phyloP scores from a whole-genome alignment of 2,797 vertebrate species.

The Neostethus bicornis region DNA sequence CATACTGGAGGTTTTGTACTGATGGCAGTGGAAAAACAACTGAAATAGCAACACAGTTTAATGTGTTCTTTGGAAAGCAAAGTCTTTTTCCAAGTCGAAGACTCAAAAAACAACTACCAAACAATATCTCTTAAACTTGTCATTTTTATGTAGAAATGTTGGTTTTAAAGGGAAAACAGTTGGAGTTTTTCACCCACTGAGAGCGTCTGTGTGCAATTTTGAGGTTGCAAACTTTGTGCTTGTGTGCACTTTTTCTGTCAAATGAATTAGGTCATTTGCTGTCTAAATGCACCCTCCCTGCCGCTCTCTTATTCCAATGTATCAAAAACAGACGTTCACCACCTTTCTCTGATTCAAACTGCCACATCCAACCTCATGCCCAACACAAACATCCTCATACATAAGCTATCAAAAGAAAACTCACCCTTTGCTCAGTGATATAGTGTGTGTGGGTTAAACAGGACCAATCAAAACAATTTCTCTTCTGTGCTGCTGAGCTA shows the following conservation, averaged over 20 bases:
- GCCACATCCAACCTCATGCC: slow-evolving; percentile 51
- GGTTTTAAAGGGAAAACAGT: slow-evolving; percentile 19
- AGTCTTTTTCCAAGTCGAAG: slow-evolving; percentile 47
- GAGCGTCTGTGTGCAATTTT: not conserved
- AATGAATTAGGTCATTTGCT: slow-evolving; percentile 48
- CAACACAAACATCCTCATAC: slow-evolving; percentile 54
- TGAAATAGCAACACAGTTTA: slow-evolving; percentile 56
- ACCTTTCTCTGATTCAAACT: slow-evolving; percentile 25
- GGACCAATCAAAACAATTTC: slow-evolving; percentile 79
- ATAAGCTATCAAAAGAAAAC: slow-evolving; percentile 55
- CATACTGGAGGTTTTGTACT: slow-evolving; percentile 57
- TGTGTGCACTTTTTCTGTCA: slow-evolving; percentile 11
- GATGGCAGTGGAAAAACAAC: slow-evolving; percentile 72
- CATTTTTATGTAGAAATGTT: slow-evolving; percentile 34
- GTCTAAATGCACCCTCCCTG: slow-evolving; percentile 31
- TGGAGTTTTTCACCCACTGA: slow-evolving; percentile 18
- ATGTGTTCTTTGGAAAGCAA: slow-evolving; percentile 44
- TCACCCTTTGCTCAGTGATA: slow-evolving; percentile 55
- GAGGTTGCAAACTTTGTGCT: slow-evolving; percentile 17
- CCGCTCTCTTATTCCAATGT: too few species aligned
- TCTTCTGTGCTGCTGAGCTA: slow-evolving; percentile 75
- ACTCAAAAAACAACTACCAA: slow-evolving; percentile 43
- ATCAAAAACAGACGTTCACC: slow-evolving; percentile 43
- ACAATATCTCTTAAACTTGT: slow-evolving; percentile 44
- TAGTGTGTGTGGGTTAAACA: slow-evolving; percentile 71